phyloP scores from a whole-genome alignment of 1,140 invertebrate genomes.

The Bombus confusus region DNA sequence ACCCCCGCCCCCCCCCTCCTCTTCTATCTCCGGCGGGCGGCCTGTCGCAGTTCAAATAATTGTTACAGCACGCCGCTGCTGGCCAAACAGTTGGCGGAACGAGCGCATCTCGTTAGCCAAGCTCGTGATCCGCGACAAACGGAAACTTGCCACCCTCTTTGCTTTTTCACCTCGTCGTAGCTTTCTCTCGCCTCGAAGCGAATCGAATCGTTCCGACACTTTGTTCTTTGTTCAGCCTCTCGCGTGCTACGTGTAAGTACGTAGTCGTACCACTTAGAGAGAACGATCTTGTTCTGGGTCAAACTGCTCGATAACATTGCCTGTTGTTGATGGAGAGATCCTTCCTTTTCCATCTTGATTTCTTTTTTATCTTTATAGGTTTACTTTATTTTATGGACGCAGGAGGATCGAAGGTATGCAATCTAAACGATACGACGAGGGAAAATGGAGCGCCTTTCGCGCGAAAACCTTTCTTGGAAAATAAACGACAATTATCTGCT shows the following conservation, averaged over 20 bases:
- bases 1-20: background rate
- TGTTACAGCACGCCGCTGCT: conserved; percentile 53
- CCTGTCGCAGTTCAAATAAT: conserved; percentile 61
- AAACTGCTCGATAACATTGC: background rate
- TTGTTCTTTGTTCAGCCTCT: background rate
- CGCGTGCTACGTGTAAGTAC: background rate
- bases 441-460: background rate
- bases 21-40: background rate
- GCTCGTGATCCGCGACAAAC: conserved; percentile 41
- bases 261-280: conserved; percentile 4
- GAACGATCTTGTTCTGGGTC: background rate
- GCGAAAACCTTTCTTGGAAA: conserved; percentile 9
- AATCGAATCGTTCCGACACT: conserved; percentile 32
- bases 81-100: conserved; percentile 62
- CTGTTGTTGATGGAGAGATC: background rate
- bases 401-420: no score
- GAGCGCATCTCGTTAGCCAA: conserved; percentile 62
- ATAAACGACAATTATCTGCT: conserved; percentile 37
- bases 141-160: conserved; percentile 5
- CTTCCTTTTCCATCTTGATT: background rate
- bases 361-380: background rate
- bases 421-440: no score
- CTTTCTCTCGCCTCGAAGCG: background rate
- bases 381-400: background rate
- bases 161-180: background rate